These are phyloP conservation scores for Cirrhinus molitorella DNA, from an alignment of 2,797 vertebrate species.

Conservation along the genomic window DNA sequence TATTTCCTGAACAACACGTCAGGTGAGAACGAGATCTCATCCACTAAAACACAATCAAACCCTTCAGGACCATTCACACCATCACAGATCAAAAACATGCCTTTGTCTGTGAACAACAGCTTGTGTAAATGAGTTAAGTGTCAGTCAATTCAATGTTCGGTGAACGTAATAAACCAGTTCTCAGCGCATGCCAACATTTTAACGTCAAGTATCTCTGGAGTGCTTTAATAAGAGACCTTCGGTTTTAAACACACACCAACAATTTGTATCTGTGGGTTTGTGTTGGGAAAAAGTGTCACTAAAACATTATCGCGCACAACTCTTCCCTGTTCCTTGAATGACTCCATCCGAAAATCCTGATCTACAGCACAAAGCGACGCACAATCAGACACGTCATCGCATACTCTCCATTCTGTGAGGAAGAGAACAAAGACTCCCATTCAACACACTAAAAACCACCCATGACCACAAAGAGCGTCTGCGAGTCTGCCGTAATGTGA, in stretches of 20 bases:
- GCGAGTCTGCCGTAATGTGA: neutral
- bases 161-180: neutral
- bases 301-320: no score
- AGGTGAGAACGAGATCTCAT: neutral
- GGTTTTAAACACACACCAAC: neutral
- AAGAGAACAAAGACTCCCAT: slow-evolving; percentile 28
- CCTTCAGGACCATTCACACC: neutral
- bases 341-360: neutral
- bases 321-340: neutral
- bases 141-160: neutral
- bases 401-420: neutral
- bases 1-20: slow-evolving; percentile 12
- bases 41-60: neutral
- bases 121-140: neutral
- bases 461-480: neutral
- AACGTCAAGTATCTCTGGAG: neutral
- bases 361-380: neutral
- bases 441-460: neutral
- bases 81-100: neutral
- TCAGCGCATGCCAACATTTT: neutral
- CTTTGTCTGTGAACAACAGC: neutral
- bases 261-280: neutral
- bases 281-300: no score
- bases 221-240: slow-evolving; percentile 4
- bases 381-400: neutral